These are phyloP conservation scores for Miichthys miiuy DNA, from an alignment of 2,797 vertebrate species.

Conservation along the genomic window DNA sequence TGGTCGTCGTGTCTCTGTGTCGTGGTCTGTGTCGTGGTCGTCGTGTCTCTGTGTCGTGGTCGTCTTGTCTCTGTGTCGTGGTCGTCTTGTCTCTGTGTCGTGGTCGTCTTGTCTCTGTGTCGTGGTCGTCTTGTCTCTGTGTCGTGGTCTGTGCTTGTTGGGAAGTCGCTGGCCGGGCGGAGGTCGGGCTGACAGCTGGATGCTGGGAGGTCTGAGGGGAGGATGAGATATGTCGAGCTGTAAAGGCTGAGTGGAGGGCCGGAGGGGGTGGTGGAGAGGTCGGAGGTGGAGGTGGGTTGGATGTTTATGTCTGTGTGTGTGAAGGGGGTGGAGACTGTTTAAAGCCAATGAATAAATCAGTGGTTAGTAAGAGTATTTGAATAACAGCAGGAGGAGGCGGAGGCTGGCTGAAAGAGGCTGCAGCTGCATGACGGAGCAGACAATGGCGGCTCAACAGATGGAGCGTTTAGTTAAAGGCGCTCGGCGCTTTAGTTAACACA, in stretches of 20 bases:
- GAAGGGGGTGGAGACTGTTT: conserved; percentile 82
- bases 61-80: too few species aligned
- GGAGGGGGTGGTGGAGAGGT: conserved; percentile 18
- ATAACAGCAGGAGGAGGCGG: conserved; percentile 83
- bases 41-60: too few species aligned
- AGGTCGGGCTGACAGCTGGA: conserved; percentile 58
- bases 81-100: too few species aligned
- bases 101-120: too few species aligned
- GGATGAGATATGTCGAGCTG: conserved; percentile 52
- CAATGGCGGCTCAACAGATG: conserved; percentile 98
- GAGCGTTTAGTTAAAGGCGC: conserved; percentile 88
- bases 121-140: too few species aligned
- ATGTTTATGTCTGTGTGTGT: conserved; percentile 62
- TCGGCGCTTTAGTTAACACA: conserved; percentile 85
- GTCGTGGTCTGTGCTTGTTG: too few species aligned
- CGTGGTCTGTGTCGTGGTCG: too few species aligned
- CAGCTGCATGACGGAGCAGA: conserved; percentile 92
- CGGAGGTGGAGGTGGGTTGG: background rate
- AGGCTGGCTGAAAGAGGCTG: conserved; percentile 69
- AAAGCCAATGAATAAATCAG: conserved; percentile 99
- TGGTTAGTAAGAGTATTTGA: conserved; percentile 84
- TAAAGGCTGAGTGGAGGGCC: conserved; percentile 48
- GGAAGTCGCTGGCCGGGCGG: too few species aligned
- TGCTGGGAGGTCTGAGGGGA: conserved; percentile 67
- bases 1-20: too few species aligned